Evolutionary conservation across 2,888 invertebrate genomes (phyloP).

Genomic region (Eupeodes latifasciatus): DNA sequence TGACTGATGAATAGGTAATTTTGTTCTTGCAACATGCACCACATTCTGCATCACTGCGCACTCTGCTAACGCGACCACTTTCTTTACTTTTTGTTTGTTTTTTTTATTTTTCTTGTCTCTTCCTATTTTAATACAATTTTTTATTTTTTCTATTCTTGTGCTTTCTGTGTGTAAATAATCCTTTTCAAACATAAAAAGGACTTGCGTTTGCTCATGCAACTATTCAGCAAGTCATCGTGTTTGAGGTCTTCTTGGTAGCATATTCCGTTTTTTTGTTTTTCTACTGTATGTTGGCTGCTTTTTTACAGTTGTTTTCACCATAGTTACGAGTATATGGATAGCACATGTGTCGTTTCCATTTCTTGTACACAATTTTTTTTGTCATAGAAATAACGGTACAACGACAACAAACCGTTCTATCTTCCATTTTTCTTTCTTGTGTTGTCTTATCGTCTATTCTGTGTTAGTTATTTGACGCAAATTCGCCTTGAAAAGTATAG

Average conservation of each 20-base stretch:
- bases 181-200: slow-evolving; percentile 63
- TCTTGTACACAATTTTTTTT: slow-evolving; percentile 26
- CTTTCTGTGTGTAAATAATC: slow-evolving; percentile 66
- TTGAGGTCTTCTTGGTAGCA: slow-evolving; percentile 38
- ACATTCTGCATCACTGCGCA: slow-evolving; percentile 25
- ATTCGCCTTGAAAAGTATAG: slow-evolving; percentile 37
- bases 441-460: slow-evolving; percentile 47
- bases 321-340: neutral
- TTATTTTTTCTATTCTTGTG: slow-evolving; percentile 37
- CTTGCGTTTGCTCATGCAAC: slow-evolving; percentile 71
- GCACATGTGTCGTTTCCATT: slow-evolving; percentile 6
- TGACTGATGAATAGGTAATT: slow-evolving; percentile 76
- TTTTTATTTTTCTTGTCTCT: slow-evolving; percentile 7
- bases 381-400: slow-evolving; percentile 52
- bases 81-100: slow-evolving; percentile 40
- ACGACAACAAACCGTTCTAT: slow-evolving; percentile 33
- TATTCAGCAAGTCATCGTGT: slow-evolving; percentile 57
- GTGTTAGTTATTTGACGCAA: slow-evolving; percentile 27
- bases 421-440: slow-evolving; percentile 50
- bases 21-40: slow-evolving; percentile 50
- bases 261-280: neutral
- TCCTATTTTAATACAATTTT: slow-evolving; percentile 6
- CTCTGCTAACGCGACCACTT: slow-evolving; percentile 48
- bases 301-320: neutral
- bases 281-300: slow-evolving; percentile 14